Conservation (phyloP, 2,888 invertebrate genomes). For the Agrotis puta region DNA sequence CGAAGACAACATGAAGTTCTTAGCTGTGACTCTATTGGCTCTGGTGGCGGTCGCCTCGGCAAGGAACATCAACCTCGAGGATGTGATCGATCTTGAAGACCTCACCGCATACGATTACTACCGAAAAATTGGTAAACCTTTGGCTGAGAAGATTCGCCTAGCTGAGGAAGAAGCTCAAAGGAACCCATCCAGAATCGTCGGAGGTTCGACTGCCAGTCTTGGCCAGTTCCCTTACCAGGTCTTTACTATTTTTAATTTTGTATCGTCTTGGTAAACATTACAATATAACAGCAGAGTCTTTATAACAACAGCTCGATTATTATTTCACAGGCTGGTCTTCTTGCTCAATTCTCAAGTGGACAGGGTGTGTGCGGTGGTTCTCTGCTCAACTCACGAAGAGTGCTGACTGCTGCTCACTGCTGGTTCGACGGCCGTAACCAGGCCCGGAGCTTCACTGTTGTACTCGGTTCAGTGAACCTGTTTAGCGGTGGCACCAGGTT, state of each 20-base stretch:
- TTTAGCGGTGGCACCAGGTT: conserved; percentile 77
- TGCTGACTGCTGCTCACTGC: conserved; percentile 82
- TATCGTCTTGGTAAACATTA: too few species aligned
- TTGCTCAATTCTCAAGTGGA: conserved; percentile 20
- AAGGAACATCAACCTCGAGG: conserved; percentile 40
- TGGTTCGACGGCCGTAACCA: conserved; percentile 79
- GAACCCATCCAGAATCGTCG: conserved; percentile 60
- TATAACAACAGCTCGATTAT: not conserved
- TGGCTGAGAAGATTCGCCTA: conserved; percentile 60
- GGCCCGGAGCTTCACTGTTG: conserved; percentile 73
- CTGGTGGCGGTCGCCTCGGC: conserved; percentile 55
- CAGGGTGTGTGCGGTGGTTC: conserved; percentile 77
- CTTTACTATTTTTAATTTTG: not conserved
- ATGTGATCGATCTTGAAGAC: conserved; percentile 46
- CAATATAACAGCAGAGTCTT: not conserved
- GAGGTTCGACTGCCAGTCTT: conserved; percentile 51
- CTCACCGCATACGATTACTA: conserved; percentile 65
- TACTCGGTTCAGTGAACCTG: conserved; percentile 74
- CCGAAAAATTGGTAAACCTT: conserved; percentile 58
- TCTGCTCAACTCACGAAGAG: conserved; percentile 66
- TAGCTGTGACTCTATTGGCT: conserved; percentile 51
- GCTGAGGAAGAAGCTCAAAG: conserved; percentile 46
- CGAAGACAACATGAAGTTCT: conserved; percentile 42
- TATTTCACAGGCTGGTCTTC: conserved; percentile 54
- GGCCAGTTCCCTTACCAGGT: conserved; percentile 69